Evolutionary conservation across 2,888 invertebrate species (phyloP).

Genomic region (Limnephilus lunatus): DNA sequence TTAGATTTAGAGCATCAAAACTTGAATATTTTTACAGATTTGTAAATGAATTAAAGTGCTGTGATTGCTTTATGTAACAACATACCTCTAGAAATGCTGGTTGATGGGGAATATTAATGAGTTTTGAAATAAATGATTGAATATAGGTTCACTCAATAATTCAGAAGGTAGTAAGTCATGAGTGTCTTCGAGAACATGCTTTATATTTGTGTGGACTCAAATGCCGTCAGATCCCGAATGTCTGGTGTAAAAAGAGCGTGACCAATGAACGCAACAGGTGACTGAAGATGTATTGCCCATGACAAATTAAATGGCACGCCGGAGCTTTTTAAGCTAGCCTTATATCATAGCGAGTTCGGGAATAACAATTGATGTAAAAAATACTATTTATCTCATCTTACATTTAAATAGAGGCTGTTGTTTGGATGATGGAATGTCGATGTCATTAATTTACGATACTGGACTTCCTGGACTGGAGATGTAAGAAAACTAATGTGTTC

Average conservation of each 20-base stretch:
- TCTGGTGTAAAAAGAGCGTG: conserved; percentile 34
- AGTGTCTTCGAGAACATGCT: neutral
- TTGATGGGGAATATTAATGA: neutral
- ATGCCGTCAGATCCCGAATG: neutral
- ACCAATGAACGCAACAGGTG: conserved; percentile 44
- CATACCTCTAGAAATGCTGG: neutral
- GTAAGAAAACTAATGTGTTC: neutral
- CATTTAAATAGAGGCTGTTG: neutral
- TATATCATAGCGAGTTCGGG: neutral
- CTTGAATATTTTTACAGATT: neutral
- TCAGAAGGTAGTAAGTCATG: neutral
- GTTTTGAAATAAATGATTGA: neutral
- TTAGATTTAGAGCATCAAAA: neutral
- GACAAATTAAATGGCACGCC: conserved; percentile 41
- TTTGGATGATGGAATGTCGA: conserved; percentile 8
- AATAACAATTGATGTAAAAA: neutral
- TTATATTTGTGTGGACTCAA: neutral
- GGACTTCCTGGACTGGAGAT: neutral
- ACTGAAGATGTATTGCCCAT: conserved; percentile 18
- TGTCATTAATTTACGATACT: conserved; percentile 23
- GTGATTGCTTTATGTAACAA: neutral
- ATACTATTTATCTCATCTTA: neutral
- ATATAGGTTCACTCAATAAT: neutral
- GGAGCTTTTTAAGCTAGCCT: conserved; percentile 6
- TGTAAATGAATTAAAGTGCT: neutral